A percentile compares a stretch with the other conserved stretches of the same genome.
phyloP scores from a whole-genome alignment of 2,113 vertebrate species.

The Zosterops pallidus region DNA sequence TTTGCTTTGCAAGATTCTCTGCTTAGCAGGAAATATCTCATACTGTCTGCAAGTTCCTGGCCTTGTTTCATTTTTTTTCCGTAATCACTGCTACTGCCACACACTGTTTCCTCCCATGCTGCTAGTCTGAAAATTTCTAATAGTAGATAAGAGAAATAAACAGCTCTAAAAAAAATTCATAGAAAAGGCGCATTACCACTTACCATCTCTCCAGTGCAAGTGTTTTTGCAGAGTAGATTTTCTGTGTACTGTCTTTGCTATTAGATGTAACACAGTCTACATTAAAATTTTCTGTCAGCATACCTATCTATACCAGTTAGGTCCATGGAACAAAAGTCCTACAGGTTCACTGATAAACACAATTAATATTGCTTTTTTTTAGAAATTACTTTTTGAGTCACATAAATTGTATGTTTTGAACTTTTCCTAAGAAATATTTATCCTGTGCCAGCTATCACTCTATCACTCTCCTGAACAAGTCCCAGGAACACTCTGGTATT shows the following conservation, averaged over 20 bases:
- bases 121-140: slow-evolving; percentile 13
- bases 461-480: not conserved
- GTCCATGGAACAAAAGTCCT: not conserved
- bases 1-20: not conserved
- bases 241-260: not conserved
- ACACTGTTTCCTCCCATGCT: not conserved
- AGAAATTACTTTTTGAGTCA: not conserved
- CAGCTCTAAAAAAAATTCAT: not conserved
- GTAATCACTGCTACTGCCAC: not conserved
- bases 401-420: not conserved
- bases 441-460: not conserved
- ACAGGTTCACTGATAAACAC: not conserved
- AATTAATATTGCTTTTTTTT: not conserved
- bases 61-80: not conserved
- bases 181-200: not conserved
- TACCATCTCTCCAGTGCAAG: not conserved
- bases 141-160: not conserved
- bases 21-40: not conserved
- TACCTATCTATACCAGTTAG: not conserved
- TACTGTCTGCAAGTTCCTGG: not conserved
- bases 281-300: not conserved
- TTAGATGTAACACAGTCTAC: not conserved
- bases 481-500: rapidly evolving
- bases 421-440: not conserved
- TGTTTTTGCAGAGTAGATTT: not conserved